Conservation (phyloP, 2,797 vertebrate genomes). For the Tarsius wallacei region DNA sequence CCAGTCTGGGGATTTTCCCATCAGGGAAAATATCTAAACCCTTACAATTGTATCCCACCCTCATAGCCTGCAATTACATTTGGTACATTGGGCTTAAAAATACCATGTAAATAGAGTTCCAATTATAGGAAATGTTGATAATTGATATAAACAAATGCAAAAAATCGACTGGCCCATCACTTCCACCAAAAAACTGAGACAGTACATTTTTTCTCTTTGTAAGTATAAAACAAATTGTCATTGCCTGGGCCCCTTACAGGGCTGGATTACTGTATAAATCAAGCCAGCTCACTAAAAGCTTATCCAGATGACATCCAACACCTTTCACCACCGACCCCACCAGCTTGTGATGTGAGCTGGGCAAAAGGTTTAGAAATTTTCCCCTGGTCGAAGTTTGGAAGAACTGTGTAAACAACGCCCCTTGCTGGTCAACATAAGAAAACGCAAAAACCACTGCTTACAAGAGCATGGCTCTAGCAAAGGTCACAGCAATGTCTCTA, state of each 20-base stretch:
- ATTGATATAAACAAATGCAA: constrained; percentile 44
- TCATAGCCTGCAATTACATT: constrained; percentile 16
- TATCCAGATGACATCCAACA: constrained; percentile 26
- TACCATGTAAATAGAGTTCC: background rate
- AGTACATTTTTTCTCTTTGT: background rate
- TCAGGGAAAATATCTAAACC: background rate
- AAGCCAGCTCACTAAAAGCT: constrained; percentile 19
- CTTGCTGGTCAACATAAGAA: constrained; percentile 77
- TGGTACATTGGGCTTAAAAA: constrained; percentile 57
- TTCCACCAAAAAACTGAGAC: constrained; percentile 9
- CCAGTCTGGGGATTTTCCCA: constrained; percentile 16
- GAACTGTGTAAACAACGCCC: constrained; percentile 77
- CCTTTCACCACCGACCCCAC: background rate
- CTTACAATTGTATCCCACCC: background rate
- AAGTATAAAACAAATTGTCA: constrained; percentile 61
- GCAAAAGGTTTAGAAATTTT: background rate
- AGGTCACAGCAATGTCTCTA: constrained; percentile 48
- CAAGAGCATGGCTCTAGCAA: constrained; percentile 9
- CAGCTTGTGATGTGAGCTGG: background rate
- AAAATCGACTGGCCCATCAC: background rate
- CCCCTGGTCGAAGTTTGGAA: background rate
- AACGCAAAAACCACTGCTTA: constrained; percentile 33
- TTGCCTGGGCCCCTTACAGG: background rate
- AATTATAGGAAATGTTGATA: constrained; percentile 27
- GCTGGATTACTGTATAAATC: constrained; percentile 48